These are phyloP conservation scores for Halisarca cf. caerulea DNA, from an alignment of 37 sponge, comb jelly and placozoan species.

Conservation along the genomic window DNA sequence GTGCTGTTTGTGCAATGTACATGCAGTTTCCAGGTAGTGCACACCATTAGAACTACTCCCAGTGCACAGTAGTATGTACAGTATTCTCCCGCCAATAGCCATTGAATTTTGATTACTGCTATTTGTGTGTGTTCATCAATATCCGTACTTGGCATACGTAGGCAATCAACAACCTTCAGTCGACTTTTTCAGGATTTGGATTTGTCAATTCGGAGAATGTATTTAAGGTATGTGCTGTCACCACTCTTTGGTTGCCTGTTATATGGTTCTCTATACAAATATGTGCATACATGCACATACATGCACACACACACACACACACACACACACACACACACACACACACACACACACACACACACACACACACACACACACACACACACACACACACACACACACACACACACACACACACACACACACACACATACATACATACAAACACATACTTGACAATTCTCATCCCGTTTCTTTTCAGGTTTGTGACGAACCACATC, in stretches of 20 bases:
- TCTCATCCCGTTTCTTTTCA: conserved; percentile 4
- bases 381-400: conserved; percentile 22
- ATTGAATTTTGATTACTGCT: too few species aligned
- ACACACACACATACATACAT: conserved; percentile 9
- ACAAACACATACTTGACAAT: neutral
- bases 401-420: conserved; percentile 1
- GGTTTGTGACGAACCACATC: conserved; percentile 99
- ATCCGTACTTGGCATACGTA: too few species aligned
- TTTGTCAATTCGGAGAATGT: conserved; percentile 94
- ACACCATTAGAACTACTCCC: too few species aligned
- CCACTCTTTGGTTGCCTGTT: too few species aligned
- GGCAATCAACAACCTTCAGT: conserved; percentile 95
- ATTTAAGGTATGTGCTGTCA: conserved; percentile 81
- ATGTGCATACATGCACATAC: too few species aligned
- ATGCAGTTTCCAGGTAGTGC: too few species aligned
- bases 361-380: conserved; percentile 16
- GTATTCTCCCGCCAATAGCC: too few species aligned
- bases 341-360: conserved; percentile 19
- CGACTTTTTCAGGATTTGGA: conserved; percentile 90
- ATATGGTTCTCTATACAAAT: too few species aligned
- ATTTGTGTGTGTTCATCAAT: neutral
- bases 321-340: neutral
- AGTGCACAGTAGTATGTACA: too few species aligned
- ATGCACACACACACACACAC: conserved; percentile 1
- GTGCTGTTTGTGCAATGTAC: too few species aligned